These are phyloP conservation scores for Monoplex corrugatus DNA, from an alignment of 2,888 invertebrate species.

Conservation along the genomic window DNA sequence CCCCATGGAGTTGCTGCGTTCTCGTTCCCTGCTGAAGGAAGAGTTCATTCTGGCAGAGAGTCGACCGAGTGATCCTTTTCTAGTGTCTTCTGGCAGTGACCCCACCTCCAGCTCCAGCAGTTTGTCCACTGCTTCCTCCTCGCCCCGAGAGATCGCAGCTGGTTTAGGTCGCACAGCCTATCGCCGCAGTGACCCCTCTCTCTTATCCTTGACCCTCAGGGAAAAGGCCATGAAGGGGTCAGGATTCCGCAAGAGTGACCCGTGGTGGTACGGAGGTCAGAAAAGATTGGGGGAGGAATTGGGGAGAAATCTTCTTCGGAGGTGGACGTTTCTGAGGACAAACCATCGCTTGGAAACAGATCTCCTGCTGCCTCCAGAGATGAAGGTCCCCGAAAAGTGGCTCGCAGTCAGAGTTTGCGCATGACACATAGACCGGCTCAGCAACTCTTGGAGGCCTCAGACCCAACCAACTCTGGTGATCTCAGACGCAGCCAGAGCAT, in stretches of 20 bases:
- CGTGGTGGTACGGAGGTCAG: neutral
- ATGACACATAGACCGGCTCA: neutral
- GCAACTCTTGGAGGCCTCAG: neutral
- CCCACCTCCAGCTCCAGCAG: conserved; percentile 67
- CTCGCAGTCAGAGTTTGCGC: conserved; percentile 38
- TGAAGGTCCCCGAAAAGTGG: neutral
- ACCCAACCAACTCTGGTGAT: neutral
- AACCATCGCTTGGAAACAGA: neutral
- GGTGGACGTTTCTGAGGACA: neutral
- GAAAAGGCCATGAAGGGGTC: conserved; percentile 36
- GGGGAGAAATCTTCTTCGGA: neutral
- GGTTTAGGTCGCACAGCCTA: neutral
- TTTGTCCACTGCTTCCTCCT: conserved; percentile 60
- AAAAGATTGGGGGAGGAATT: neutral
- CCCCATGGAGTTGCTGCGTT: conserved; percentile 64
- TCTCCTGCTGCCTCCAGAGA: neutral
- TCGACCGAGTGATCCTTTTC: conserved; percentile 70
- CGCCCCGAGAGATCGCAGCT: conserved; percentile 60
- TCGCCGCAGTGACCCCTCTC: conserved; percentile 40
- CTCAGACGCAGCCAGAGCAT: conserved; percentile 44
- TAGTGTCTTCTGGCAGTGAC: conserved; percentile 67
- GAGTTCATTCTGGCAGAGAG: conserved; percentile 77
- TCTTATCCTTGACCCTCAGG: conserved; percentile 41
- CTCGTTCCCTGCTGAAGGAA: conserved; percentile 73
- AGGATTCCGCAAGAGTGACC: conserved; percentile 35